Conservation (phyloP, 2,797 vertebrate genomes). For the Xenentodon cancila region DNA sequence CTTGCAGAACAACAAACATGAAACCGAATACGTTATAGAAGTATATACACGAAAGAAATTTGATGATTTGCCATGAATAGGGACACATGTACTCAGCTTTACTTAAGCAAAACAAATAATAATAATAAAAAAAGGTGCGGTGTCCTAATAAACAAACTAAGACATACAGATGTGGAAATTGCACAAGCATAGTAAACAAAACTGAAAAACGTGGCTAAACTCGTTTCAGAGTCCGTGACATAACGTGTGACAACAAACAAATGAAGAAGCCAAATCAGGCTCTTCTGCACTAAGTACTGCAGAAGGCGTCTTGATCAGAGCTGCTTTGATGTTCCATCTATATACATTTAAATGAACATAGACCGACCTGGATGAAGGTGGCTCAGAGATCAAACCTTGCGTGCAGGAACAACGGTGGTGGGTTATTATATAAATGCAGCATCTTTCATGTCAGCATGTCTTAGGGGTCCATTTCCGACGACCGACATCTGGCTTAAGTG, state of each 20-base stretch:
- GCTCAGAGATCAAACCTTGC: slow-evolving; percentile 46
- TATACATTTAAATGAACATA: slow-evolving; percentile 45
- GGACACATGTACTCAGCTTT: background rate
- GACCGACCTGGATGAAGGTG: slow-evolving; percentile 55
- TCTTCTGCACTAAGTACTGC: slow-evolving; percentile 35
- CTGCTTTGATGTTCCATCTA: slow-evolving; percentile 46
- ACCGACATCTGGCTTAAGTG: slow-evolving; percentile 10
- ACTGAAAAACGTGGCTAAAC: background rate
- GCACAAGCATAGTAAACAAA: background rate
- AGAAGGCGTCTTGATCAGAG: slow-evolving; percentile 52
- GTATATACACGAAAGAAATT: background rate
- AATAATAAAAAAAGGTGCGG: background rate
- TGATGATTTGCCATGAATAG: background rate
- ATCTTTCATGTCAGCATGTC: slow-evolving; percentile 34
- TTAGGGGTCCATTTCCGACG: slow-evolving; percentile 20
- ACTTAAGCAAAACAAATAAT: background rate
- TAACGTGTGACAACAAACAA: slow-evolving; percentile 20
- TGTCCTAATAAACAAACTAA: background rate
- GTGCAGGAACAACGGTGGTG: slow-evolving; percentile 3
- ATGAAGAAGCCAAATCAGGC: slow-evolving; percentile 30
- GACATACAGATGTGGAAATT: slow-evolving; percentile 8
- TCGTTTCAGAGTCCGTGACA: slow-evolving; percentile 11
- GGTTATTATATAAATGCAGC: slow-evolving; percentile 23
- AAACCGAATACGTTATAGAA: background rate
- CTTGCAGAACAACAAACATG: too few relatives aligned